Conservation (phyloP, 2,797 vertebrate genomes). For the Lagorchestes hirsutus region DNA sequence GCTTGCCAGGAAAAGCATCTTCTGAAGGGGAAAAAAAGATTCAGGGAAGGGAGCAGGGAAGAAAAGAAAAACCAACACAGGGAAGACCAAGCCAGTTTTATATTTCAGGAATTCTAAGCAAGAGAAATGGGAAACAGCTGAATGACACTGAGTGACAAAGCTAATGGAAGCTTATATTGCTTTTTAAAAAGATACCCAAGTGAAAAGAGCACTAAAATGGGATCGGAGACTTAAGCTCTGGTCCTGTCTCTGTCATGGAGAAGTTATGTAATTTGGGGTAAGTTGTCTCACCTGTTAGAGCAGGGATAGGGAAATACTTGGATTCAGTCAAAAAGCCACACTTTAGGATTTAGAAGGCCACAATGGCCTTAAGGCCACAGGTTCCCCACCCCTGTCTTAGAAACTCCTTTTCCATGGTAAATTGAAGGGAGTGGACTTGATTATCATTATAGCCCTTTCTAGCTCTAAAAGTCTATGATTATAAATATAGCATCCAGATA, state of each 20-base stretch:
- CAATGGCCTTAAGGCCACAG: too few species aligned
- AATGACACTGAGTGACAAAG: constrained; percentile 55
- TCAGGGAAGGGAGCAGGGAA: constrained; percentile 24
- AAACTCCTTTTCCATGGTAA: background rate
- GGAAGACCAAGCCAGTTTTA: constrained; percentile 49
- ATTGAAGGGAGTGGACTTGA: background rate
- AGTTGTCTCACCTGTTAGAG: background rate
- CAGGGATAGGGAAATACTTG: too few species aligned
- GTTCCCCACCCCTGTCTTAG: too few species aligned
- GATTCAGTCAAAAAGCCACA: too few species aligned
- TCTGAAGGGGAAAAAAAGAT: constrained; percentile 34
- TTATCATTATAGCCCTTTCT: background rate
- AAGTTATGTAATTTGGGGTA: background rate
- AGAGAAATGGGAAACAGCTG: constrained; percentile 66
- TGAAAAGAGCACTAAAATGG: background rate
- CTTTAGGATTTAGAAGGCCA: too few species aligned
- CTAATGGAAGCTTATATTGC: background rate
- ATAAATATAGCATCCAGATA: background rate
- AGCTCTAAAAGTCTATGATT: background rate
- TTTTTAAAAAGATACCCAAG: background rate
- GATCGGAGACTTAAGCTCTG: background rate
- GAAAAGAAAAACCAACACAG: constrained; percentile 45
- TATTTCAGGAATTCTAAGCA: constrained; percentile 64
- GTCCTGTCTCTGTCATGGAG: background rate
- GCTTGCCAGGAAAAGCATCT: constrained; percentile 75